Evolutionary conservation across 2,113 vertebrate species (phyloP).

Genomic region (Corythornis vintsioides): DNA sequence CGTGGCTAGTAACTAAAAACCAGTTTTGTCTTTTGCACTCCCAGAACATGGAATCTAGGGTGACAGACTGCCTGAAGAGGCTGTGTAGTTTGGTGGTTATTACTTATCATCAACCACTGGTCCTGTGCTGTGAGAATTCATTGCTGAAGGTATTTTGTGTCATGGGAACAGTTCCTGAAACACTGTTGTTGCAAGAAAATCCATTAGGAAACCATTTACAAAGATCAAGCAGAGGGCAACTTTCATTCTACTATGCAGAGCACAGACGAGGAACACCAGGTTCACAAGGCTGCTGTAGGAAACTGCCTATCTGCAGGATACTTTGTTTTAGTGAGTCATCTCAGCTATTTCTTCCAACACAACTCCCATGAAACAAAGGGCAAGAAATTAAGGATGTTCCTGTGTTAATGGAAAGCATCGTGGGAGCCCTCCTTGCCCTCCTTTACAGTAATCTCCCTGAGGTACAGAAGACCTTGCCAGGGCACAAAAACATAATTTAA

Average conservation of each 20-base stretch:
- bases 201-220: background rate
- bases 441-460: conserved; percentile 25
- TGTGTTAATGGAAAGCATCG: background rate
- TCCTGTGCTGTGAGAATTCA: background rate
- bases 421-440: conserved; percentile 10
- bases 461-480: conserved; percentile 20
- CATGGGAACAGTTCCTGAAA: background rate
- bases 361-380: background rate
- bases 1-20: too few species aligned
- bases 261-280: background rate
- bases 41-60: background rate
- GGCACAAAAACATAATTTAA: conserved; percentile 43
- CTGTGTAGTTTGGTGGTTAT: background rate
- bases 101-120: background rate
- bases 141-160: background rate
- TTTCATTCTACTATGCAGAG: background rate
- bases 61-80: background rate
- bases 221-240: background rate
- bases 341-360: background rate
- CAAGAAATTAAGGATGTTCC: conserved; percentile 33
- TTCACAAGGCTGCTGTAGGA: background rate
- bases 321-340: background rate
- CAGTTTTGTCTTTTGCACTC: background rate
- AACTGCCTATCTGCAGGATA: background rate
- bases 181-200: background rate